Conservation (phyloP, 23 tunicate species). For the Trididemnum clinides region DNA sequence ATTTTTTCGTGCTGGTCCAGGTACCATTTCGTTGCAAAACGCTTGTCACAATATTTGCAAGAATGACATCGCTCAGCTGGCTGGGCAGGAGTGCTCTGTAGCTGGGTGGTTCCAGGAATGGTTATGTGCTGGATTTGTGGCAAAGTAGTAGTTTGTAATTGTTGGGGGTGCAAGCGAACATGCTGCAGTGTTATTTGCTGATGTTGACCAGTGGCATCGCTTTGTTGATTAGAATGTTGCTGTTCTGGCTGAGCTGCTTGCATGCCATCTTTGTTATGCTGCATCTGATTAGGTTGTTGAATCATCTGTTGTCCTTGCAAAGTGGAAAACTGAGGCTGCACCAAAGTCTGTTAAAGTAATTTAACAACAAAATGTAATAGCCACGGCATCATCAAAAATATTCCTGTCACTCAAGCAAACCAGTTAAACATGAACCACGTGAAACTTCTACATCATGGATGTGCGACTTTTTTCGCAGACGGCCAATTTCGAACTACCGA, state of each 20-base stretch:
- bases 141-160: conserved; percentile 16
- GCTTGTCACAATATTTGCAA: conserved; percentile 88
- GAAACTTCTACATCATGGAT: too few species aligned
- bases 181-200: conserved; percentile 44
- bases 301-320: conserved; percentile 17
- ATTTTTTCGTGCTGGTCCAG: conserved; percentile 93
- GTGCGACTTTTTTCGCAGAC: too few species aligned
- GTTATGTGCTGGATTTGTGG: conserved; percentile 35
- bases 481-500: too few species aligned
- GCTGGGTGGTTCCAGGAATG: background rate
- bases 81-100: conserved; percentile 22
- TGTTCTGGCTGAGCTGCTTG: conserved; percentile 5
- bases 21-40: conserved; percentile 96
- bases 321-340: conserved; percentile 36
- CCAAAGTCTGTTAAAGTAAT: conserved; percentile 48
- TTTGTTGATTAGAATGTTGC: conserved; percentile 42
- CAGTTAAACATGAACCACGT: too few species aligned
- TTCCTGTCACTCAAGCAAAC: too few species aligned
- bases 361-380: too few species aligned
- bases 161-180: conserved; percentile 36
- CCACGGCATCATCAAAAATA: too few species aligned
- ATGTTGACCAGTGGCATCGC: conserved; percentile 10
- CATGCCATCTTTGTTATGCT: background rate
- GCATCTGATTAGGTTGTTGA: background rate
- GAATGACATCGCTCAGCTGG: conserved; percentile 57